Percentiles rank a stretch among this genome's conserved stretches.
These are phyloP conservation scores for Reticulitermes lucifugus DNA, from an alignment of 2,888 invertebrate genomes.

Conservation along the genomic window DNA sequence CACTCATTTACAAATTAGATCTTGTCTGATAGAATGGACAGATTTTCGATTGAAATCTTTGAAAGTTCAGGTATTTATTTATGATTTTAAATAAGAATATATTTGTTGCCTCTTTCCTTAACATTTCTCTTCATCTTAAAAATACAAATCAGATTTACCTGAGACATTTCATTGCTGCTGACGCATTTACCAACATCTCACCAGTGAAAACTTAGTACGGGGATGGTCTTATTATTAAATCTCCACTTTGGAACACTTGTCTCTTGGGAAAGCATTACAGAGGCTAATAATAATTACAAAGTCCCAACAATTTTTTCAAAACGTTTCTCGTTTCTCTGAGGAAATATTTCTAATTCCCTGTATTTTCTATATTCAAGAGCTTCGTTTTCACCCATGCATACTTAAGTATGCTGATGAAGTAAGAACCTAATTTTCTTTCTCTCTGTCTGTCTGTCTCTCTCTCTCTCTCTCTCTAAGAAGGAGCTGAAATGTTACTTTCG, in stretches of 20 bases:
- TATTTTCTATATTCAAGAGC: conserved; percentile 45
- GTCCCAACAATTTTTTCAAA: background rate
- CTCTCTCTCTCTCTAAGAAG: background rate
- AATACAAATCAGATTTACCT: no score
- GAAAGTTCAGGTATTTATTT: no score
- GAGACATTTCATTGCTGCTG: background rate
- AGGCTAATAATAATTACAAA: conserved; percentile 27
- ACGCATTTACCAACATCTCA: background rate
- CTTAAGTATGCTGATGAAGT: conserved; percentile 31
- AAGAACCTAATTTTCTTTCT: conserved; percentile 8
- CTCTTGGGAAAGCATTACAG: background rate
- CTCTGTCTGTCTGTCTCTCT: no score
- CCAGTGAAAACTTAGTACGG: background rate
- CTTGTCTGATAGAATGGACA: no score
- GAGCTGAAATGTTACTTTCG: conserved; percentile 42
- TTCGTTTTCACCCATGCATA: conserved; percentile 43
- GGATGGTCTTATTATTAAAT: background rate
- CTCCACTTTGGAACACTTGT: background rate
- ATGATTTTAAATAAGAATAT: no score
- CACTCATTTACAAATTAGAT: no score
- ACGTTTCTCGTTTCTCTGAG: background rate
- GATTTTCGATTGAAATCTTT: no score
- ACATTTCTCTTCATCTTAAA: no score
- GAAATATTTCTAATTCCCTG: conserved; percentile 43
- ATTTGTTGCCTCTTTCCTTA: no score